Conservation (phyloP, 2,888 invertebrate genomes). For the Sipunculus nudus region DNA sequence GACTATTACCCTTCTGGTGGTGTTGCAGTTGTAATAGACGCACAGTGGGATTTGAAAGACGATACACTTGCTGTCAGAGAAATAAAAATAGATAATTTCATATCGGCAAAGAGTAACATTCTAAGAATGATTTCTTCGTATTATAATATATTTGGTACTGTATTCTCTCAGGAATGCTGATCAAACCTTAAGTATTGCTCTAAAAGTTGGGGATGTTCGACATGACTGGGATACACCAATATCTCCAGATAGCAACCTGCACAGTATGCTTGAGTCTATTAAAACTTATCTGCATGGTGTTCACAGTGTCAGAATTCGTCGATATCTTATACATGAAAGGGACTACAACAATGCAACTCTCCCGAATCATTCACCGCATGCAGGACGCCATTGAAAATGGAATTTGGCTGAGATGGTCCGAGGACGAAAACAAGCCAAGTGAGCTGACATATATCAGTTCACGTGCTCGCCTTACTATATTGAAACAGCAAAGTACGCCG, state of each 20-base stretch:
- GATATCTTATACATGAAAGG: not conserved
- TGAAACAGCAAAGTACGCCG: conserved; percentile 5
- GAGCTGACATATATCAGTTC: not conserved
- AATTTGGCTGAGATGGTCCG: conserved; percentile 5
- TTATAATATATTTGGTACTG: conserved; percentile 11
- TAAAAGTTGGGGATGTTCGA: conserved; percentile 12
- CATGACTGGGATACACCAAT: conserved; percentile 18
- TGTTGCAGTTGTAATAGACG: not conserved
- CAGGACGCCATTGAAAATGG: conserved; percentile 1
- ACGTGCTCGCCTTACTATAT: not conserved
- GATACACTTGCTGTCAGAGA: not conserved
- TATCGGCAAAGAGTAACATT: conserved; percentile 5
- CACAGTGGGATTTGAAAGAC: not conserved
- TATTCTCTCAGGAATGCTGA: not conserved
- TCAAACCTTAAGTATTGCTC: conserved; percentile 2
- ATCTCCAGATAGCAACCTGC: conserved; percentile 5
- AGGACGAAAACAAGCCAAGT: not conserved
- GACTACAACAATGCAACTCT: not conserved
- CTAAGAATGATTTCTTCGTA: conserved; percentile 9
- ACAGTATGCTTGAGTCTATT: not conserved
- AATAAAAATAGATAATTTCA: not conserved
- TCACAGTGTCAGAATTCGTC: not conserved
- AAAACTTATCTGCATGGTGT: not conserved
- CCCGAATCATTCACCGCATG: not conserved
- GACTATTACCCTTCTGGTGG: not conserved